Conservation (phyloP, 2,113 vertebrate genomes). For the Todiramphus saurophagus region DNA sequence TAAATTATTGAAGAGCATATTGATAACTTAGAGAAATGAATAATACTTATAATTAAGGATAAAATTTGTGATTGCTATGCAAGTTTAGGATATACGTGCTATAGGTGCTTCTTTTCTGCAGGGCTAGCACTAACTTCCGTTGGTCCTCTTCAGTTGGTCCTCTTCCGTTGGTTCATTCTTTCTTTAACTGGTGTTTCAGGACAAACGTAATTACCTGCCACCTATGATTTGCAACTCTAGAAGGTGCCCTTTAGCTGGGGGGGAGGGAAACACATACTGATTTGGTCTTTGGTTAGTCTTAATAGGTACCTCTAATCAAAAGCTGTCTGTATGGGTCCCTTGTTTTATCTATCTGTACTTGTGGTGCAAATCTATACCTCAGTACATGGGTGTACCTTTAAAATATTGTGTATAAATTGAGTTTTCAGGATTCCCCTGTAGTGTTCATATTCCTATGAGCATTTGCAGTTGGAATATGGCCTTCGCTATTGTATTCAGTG, state of each 20-base stretch:
- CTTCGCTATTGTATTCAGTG: background rate
- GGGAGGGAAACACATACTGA: background rate
- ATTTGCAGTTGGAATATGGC: background rate
- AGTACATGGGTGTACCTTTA: background rate
- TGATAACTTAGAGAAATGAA: background rate
- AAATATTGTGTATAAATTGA: background rate
- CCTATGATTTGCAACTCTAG: background rate
- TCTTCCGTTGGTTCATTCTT: no score
- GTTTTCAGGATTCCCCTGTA: background rate
- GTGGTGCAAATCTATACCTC: background rate
- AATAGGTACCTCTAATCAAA: background rate
- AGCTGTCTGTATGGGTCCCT: background rate
- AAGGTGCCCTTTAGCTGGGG: background rate
- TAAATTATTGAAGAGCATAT: slow-evolving; percentile 22
- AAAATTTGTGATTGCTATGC: background rate
- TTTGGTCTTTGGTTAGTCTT: background rate
- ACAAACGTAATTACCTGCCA: background rate
- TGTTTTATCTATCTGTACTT: background rate
- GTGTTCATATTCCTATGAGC: background rate
- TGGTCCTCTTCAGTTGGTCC: background rate
- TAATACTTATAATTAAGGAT: background rate
- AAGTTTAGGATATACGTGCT: background rate
- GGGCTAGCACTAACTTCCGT: background rate
- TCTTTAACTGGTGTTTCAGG: background rate
- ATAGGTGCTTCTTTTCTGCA: background rate